phyloP scores from a whole-genome alignment of 2,888 invertebrate species.

The Heliconius aoede region DNA sequence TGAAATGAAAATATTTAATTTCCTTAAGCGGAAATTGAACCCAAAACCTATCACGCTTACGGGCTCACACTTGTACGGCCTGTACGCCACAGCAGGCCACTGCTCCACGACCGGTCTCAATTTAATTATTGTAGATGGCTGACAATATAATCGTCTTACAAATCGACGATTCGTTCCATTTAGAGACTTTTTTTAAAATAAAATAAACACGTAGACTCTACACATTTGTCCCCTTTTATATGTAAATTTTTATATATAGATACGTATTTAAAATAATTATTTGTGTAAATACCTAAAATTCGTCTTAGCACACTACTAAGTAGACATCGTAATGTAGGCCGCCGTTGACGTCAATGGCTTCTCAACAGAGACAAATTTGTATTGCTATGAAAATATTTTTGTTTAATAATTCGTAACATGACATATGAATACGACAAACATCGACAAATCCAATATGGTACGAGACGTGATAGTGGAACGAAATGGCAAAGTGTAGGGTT shows the following conservation, averaged over 20 bases:
- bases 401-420: constrained; percentile 25
- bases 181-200: too few relatives aligned
- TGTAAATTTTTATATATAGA: neutral
- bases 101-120: too few relatives aligned
- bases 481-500: neutral
- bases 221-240: neutral
- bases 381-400: constrained; percentile 40
- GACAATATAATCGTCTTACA: too few relatives aligned
- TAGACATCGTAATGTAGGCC: constrained; percentile 54
- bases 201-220: neutral
- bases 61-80: too few relatives aligned
- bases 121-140: too few relatives aligned
- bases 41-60: too few relatives aligned
- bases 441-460: constrained; percentile 8
- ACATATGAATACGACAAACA: neutral
- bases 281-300: constrained; percentile 32
- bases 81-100: too few relatives aligned
- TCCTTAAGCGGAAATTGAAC: too few relatives aligned
- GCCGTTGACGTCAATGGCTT: constrained; percentile 54
- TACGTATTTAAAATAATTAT: constrained; percentile 16
- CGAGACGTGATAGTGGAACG: neutral
- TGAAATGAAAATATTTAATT: too few relatives aligned
- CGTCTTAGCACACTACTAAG: constrained; percentile 35
- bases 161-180: too few relatives aligned
- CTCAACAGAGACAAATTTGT: constrained; percentile 35